These are phyloP conservation scores for Pyralis farinalis DNA, from an alignment of 2,888 invertebrate species.

Conservation along the genomic window DNA sequence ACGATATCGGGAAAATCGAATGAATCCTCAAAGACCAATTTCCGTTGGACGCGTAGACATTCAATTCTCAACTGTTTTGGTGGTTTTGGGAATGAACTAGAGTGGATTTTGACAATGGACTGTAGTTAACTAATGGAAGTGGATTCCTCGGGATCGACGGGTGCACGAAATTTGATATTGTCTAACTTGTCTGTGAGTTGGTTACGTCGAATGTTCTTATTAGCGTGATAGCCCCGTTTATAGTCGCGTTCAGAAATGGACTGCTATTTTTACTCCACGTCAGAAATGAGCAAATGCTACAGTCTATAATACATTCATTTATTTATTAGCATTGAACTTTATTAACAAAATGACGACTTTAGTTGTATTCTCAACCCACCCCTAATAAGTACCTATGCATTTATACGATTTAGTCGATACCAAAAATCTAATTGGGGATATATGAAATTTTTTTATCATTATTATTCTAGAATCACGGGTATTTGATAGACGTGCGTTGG, in stretches of 20 bases:
- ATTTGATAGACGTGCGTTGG: no score
- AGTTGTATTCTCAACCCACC: no score
- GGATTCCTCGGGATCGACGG: slow-evolving; percentile 42
- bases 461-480: no score
- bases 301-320: no score
- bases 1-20: slow-evolving; percentile 29
- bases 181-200: slow-evolving; percentile 41
- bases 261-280: no score
- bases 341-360: no score
- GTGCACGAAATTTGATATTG: slow-evolving; percentile 54
- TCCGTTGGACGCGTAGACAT: slow-evolving; percentile 43
- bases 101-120: slow-evolving; percentile 73
- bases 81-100: slow-evolving; percentile 55
- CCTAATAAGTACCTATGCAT: no score
- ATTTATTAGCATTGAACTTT: no score
- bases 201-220: slow-evolving; percentile 33
- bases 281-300: no score
- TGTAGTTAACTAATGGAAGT: slow-evolving; percentile 70
- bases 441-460: no score
- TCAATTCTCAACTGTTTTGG: slow-evolving; percentile 68
- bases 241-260: slow-evolving; percentile 17
- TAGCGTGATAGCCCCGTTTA: slow-evolving; percentile 21
- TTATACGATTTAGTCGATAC: no score
- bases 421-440: no score
- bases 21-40: slow-evolving; percentile 35